Conservation (phyloP, 2,888 invertebrate genomes). For the Hetaerina titia region DNA sequence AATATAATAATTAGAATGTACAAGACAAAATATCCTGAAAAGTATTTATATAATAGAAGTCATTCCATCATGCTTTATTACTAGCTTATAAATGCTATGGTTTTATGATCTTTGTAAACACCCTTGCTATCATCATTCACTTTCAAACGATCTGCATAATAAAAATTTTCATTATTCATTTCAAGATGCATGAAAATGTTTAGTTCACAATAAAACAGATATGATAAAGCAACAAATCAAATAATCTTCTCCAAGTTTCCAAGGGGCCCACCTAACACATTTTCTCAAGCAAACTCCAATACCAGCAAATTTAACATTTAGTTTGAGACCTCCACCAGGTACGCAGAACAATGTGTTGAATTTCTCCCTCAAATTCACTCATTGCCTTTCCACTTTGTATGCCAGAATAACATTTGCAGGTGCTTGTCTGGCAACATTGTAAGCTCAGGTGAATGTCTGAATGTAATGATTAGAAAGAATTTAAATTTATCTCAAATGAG, state of each 20-base stretch:
- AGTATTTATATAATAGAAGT: neutral
- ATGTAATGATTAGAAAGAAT: slow-evolving; percentile 1
- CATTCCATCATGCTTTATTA: neutral
- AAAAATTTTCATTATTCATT: neutral
- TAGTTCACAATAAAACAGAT: neutral
- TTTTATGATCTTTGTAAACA: neutral
- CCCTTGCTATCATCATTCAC: neutral
- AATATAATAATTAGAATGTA: neutral
- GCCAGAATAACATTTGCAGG: slow-evolving; percentile 52
- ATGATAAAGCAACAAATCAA: neutral
- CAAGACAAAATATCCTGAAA: neutral
- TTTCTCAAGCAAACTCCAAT: neutral
- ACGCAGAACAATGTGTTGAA: neutral
- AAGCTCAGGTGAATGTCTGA: slow-evolving; percentile 61
- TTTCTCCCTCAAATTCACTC: slow-evolving; percentile 14
- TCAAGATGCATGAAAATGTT: neutral
- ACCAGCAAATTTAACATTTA: neutral
- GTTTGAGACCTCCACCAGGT: slow-evolving; percentile 10
- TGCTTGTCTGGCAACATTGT: slow-evolving; percentile 56
- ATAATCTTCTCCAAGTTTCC: neutral
- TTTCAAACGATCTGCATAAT: neutral
- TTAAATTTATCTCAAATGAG: neutral
- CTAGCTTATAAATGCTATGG: neutral
- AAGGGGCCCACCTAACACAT: neutral
- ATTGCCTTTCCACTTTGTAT: slow-evolving; percentile 51